Evolutionary conservation across 2,888 invertebrate genomes (phyloP).

Genomic region (Protodeltote pygarga): DNA sequence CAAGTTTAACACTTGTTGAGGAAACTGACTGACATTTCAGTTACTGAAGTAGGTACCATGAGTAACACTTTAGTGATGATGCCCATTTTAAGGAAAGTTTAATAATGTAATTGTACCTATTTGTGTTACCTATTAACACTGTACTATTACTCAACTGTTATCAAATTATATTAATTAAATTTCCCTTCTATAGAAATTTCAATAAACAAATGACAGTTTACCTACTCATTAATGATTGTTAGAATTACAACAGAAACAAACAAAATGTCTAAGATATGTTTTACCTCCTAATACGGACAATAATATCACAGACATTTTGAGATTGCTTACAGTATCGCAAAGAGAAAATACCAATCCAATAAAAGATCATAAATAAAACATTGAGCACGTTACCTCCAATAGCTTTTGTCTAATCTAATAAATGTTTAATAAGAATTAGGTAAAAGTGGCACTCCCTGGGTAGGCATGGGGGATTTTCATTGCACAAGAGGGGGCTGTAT

Average conservation of each 20-base stretch:
- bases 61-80: no score
- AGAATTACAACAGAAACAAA: not conserved
- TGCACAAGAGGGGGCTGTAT: conserved; percentile 79
- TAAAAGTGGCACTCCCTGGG: conserved; percentile 74
- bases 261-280: conserved; percentile 4
- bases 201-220: no score
- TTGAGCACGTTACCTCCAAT: conserved; percentile 73
- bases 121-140: no score
- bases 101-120: no score
- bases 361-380: conserved; percentile 84
- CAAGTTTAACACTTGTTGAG: conserved; percentile 27
- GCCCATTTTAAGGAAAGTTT: no score
- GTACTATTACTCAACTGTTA: no score
- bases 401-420: conserved; percentile 84
- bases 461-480: conserved; percentile 62
- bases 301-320: conserved; percentile 57
- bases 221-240: no score
- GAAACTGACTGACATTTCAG: conserved; percentile 4
- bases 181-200: no score
- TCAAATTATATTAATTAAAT: no score
- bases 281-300: conserved; percentile 10
- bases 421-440: conserved; percentile 86
- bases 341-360: conserved; percentile 77
- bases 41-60: not conserved
- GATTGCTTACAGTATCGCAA: conserved; percentile 55